phyloP scores from a whole-genome alignment of 2,888 invertebrate species.

The Petrolisthes cinctipes region DNA sequence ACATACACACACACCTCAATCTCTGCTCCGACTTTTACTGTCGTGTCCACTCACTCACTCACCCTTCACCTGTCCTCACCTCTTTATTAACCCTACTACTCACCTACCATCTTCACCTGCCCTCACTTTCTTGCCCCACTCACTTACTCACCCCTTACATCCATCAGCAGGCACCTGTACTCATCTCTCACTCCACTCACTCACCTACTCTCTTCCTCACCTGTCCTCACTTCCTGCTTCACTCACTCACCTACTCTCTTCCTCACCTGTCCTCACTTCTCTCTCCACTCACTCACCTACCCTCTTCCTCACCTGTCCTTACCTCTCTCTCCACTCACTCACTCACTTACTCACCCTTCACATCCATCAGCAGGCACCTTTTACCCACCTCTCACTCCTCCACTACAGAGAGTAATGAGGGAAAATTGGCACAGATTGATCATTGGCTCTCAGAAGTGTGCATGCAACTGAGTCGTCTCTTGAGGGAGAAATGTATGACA shows the following conservation, averaged over 20 bases:
- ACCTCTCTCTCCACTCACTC: too few species aligned
- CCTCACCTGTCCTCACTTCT: too few species aligned
- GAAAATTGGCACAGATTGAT: conserved; percentile 8
- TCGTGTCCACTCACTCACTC: background rate
- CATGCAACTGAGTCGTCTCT: background rate
- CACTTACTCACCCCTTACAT: background rate
- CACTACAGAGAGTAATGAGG: background rate
- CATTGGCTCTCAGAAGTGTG: background rate
- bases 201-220: background rate
- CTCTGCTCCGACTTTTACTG: background rate
- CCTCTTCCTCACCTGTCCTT: too few species aligned
- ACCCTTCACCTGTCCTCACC: background rate
- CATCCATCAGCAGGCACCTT: too few species aligned
- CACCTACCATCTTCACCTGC: background rate
- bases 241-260: too few species aligned
- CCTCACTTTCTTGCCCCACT: background rate
- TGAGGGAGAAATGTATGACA: background rate
- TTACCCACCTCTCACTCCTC: too few species aligned
- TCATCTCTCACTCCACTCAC: background rate
- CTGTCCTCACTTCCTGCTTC: background rate
- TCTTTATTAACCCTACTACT: background rate
- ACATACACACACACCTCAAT: background rate
- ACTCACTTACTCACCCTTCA: too few species aligned
- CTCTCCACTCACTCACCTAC: too few species aligned
- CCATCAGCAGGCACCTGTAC: background rate